Evolutionary conservation across 2,797 vertebrate genomes (phyloP).

Genomic region (Staurois parvus): DNA sequence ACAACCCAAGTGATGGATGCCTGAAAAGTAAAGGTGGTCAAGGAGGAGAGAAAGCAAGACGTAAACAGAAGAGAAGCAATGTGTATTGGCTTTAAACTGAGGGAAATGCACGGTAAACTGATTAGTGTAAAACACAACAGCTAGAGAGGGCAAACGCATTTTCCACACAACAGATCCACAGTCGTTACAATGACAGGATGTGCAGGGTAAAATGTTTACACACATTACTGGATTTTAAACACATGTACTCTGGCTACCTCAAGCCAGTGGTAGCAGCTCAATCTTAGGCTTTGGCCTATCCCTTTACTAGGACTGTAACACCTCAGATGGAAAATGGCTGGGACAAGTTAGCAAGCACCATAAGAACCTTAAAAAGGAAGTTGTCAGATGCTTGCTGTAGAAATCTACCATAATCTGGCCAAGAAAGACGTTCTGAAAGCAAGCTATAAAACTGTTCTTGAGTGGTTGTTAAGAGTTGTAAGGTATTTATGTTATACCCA

Average conservation of each 20-base stretch:
- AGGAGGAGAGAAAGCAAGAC: conserved; percentile 86
- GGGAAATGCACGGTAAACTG: neutral
- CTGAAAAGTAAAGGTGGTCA: conserved; percentile 91
- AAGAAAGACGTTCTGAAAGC: neutral
- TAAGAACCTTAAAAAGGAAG: neutral
- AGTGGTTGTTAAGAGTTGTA: too few species aligned
- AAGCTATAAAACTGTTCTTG: neutral
- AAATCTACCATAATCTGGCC: neutral
- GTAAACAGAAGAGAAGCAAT: conserved; percentile 61
- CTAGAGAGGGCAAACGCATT: neutral
- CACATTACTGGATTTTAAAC: neutral
- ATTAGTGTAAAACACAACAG: neutral
- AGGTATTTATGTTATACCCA: too few species aligned
- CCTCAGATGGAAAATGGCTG: neutral
- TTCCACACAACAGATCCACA: neutral
- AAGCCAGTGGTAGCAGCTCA: neutral
- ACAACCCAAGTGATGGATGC: conserved; percentile 96
- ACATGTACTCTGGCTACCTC: neutral
- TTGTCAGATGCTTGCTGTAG: neutral
- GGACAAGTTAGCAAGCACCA: neutral
- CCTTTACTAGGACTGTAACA: neutral
- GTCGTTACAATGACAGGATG: neutral
- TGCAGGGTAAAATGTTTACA: neutral
- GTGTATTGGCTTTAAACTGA: neutral
- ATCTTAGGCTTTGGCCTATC: neutral